Conservation (phyloP, 2,113 vertebrate species). For the Oplegnathus fasciatus region DNA sequence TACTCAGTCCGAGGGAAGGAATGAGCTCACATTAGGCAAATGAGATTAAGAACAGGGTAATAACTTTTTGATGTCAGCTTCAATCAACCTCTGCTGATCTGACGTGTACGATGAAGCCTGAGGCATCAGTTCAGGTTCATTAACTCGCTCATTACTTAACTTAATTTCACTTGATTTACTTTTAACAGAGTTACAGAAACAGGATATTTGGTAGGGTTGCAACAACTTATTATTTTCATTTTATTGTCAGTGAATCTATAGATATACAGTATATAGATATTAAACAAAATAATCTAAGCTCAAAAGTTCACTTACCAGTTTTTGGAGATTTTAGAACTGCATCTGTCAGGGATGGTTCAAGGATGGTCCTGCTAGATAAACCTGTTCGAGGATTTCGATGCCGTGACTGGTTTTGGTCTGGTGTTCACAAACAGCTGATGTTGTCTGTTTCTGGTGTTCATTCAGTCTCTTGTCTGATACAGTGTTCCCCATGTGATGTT, state of each 20-base stretch:
- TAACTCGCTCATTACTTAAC: constrained; percentile 24
- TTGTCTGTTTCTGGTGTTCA: neutral
- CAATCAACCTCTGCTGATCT: constrained; percentile 34
- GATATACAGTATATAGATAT: neutral
- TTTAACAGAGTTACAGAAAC: neutral
- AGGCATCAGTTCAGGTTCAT: constrained; percentile 39
- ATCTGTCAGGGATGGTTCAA: neutral
- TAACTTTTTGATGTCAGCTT: constrained; percentile 49
- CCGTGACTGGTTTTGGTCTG: neutral
- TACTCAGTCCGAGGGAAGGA: neutral
- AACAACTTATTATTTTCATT: neutral
- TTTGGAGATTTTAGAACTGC: neutral
- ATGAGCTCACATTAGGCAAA: constrained; percentile 63
- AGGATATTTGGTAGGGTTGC: neutral
- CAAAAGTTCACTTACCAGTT: neutral
- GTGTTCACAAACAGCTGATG: neutral
- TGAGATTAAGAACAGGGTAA: constrained; percentile 61
- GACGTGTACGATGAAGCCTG: constrained; percentile 31
- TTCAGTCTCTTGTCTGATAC: neutral
- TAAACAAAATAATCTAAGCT: neutral
- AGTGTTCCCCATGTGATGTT: neutral
- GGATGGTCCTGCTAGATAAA: neutral
- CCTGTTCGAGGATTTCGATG: neutral
- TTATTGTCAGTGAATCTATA: neutral
- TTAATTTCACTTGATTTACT: constrained; percentile 5